phyloP scores from a whole-genome alignment of 2,888 invertebrate species.

The Dyspetes luteomarginatus region DNA sequence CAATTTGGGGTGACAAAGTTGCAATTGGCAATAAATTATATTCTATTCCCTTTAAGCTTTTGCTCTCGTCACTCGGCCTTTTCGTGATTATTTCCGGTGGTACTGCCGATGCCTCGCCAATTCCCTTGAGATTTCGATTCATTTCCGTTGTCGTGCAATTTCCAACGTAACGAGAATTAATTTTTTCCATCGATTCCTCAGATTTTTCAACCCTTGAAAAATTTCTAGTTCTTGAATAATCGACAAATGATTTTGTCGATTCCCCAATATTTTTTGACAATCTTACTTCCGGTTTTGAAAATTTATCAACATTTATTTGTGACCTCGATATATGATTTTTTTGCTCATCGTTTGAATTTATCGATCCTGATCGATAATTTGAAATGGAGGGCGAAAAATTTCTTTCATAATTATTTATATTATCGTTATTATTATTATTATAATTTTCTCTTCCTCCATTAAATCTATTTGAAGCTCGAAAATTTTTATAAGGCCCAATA shows the following conservation, averaged over 20 bases:
- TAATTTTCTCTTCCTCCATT: neutral
- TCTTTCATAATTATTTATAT: neutral
- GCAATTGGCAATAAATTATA: slow-evolving; percentile 28
- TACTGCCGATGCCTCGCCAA: slow-evolving; percentile 45
- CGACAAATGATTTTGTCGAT: neutral
- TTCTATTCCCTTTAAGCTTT: slow-evolving; percentile 33
- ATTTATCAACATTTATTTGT: too few relatives aligned
- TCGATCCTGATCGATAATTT: slow-evolving; percentile 10
- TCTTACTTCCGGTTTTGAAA: too few relatives aligned
- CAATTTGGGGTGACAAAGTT: neutral
- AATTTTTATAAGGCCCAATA: neutral
- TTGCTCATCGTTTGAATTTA: neutral
- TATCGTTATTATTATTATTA: neutral
- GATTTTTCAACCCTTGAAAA: slow-evolving; percentile 28
- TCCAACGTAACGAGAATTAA: neutral
- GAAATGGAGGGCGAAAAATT: neutral
- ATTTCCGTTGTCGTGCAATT: slow-evolving; percentile 39
- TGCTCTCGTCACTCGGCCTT: slow-evolving; percentile 13
- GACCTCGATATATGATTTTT: slow-evolving; percentile 2
- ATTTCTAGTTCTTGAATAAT: neutral
- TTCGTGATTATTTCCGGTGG: slow-evolving; percentile 38
- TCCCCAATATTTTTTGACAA: slow-evolving; percentile 12
- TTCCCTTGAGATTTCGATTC: slow-evolving; percentile 48
- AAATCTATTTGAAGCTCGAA: neutral
- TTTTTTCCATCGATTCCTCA: slow-evolving; percentile 2